Evolutionary conservation across 2,797 vertebrate species (phyloP).

Genomic region (Clarias pachynema): DNA sequence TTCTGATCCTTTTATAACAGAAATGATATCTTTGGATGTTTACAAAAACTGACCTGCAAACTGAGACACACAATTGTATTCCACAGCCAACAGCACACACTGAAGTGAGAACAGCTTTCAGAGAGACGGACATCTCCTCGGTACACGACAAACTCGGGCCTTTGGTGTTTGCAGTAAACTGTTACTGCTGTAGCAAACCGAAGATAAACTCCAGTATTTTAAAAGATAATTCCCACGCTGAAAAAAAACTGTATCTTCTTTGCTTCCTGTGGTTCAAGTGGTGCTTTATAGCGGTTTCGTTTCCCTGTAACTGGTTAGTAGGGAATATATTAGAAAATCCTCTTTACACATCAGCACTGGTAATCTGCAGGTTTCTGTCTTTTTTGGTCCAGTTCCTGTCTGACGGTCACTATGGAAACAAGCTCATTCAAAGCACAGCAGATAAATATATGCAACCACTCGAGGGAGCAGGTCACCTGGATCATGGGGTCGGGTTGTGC

Average conservation of each 20-base stretch:
- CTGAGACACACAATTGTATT: slow-evolving; percentile 61
- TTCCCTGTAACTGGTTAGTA: slow-evolving; percentile 11
- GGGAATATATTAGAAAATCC: slow-evolving; percentile 9
- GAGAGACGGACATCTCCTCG: slow-evolving; percentile 30
- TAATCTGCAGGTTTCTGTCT: slow-evolving; percentile 52
- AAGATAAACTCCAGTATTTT: not conserved
- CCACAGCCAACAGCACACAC: slow-evolving; percentile 57
- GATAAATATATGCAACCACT: slow-evolving; percentile 73
- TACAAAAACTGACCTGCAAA: slow-evolving; percentile 43
- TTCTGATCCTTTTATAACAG: slow-evolving; percentile 76
- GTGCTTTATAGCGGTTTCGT: slow-evolving; percentile 9
- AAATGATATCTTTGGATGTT: slow-evolving; percentile 66
- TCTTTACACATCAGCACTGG: not conserved
- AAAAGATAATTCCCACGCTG: not conserved
- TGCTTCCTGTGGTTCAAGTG: not conserved
- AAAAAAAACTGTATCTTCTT: not conserved
- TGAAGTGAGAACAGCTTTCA: slow-evolving; percentile 63
- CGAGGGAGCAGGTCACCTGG: slow-evolving; percentile 54
- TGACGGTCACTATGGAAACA: slow-evolving; percentile 72
- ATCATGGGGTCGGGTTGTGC: slow-evolving; percentile 34
- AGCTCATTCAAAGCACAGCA: slow-evolving; percentile 70
- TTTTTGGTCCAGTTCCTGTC: slow-evolving; percentile 63
- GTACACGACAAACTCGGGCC: slow-evolving; percentile 7
- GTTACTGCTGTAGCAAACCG: slow-evolving; percentile 2
- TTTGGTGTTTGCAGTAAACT: slow-evolving; percentile 28